Conservation (phyloP, 1,140 invertebrate genomes). For the Drosophila carrolli region DNA sequence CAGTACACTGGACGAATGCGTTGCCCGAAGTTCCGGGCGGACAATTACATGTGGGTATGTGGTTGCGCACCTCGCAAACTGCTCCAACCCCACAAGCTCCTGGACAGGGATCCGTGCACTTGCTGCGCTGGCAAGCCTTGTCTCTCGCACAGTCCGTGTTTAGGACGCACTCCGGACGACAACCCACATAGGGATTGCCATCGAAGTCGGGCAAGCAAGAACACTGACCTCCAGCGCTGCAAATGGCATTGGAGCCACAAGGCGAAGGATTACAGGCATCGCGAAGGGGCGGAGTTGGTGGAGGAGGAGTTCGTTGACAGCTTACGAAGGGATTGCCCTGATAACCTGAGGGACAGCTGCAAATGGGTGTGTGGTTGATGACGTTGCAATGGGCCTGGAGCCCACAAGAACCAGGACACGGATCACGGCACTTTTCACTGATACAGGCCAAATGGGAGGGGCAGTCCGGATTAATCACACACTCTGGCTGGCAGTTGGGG, state of each 20-base stretch:
- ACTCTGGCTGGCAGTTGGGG: conserved; percentile 91
- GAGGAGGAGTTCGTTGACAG: conserved; percentile 85
- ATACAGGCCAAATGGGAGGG: conserved; percentile 88
- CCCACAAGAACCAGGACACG: conserved; percentile 92
- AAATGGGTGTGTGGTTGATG: conserved; percentile 93
- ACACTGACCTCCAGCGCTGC: conserved; percentile 85
- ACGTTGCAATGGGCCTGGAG: conserved; percentile 93
- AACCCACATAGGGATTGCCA: conserved; percentile 89
- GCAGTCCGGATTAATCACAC: conserved; percentile 91
- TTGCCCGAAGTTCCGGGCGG: conserved; percentile 88
- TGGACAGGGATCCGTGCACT: conserved; percentile 90
- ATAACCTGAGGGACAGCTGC: conserved; percentile 90
- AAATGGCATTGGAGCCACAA: conserved; percentile 90
- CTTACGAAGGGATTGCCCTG: conserved; percentile 92
- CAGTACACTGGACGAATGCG: conserved; percentile 87
- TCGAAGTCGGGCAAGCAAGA: conserved; percentile 89
- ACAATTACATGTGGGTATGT: conserved; percentile 90
- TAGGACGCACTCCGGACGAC: conserved; percentile 93
- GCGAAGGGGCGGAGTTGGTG: conserved; percentile 52
- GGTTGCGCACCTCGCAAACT: conserved; percentile 89
- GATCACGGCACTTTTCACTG: conserved; percentile 90
- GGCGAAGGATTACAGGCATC: conserved; percentile 88
- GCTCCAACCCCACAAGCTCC: conserved; percentile 90
- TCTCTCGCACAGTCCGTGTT: conserved; percentile 91
- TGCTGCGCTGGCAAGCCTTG: conserved; percentile 89